phyloP scores from a whole-genome alignment of 2,113 vertebrate genomes.

The Neomonachus schauinslandi region DNA sequence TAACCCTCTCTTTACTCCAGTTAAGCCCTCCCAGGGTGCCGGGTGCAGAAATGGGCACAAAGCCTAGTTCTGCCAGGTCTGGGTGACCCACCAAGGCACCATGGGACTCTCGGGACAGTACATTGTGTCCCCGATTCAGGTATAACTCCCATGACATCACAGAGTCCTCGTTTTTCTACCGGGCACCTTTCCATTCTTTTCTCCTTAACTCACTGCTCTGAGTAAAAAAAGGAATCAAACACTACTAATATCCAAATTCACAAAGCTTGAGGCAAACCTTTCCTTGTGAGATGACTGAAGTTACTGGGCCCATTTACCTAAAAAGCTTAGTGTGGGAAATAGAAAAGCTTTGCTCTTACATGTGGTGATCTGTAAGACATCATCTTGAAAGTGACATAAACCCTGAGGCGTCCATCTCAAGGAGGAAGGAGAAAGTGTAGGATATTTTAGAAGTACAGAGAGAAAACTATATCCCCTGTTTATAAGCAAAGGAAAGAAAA shows the following conservation, averaged over 20 bases:
- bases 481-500: background rate
- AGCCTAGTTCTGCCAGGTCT: background rate
- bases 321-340: background rate
- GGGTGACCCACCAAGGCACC: background rate
- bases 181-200: constrained; percentile 8
- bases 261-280: background rate
- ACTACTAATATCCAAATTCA: background rate
- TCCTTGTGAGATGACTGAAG: background rate
- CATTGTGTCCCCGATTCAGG: background rate
- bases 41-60: background rate
- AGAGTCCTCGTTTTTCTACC: background rate
- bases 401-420: background rate
- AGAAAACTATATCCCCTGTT: background rate
- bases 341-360: background rate
- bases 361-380: background rate
- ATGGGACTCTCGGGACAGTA: background rate
- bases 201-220: background rate
- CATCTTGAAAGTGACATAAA: background rate
- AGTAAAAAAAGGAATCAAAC: background rate
- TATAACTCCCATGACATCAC: background rate
- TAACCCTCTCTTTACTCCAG: background rate
- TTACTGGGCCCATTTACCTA: background rate
- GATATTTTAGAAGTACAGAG: background rate
- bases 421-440: background rate
- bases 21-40: background rate